Conservation (phyloP, 2,113 vertebrate genomes). For the Neotoma lepida region DNA sequence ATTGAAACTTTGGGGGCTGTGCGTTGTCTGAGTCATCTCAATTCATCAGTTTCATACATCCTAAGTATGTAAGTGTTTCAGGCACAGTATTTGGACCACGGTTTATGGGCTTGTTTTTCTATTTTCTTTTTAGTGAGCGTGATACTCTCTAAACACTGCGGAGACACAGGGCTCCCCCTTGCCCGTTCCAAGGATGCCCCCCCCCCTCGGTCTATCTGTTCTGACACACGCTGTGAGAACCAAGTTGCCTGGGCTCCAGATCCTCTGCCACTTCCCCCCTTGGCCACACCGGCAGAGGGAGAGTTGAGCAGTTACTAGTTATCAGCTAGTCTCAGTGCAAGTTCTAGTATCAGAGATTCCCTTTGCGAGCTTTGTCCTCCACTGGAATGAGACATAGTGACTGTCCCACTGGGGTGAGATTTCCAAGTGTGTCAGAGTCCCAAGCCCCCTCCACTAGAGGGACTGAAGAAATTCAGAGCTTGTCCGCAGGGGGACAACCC, state of each 20-base stretch:
- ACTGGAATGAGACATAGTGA: neutral
- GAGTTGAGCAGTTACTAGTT: neutral
- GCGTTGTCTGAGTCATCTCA: neutral
- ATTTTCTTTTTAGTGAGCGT: neutral
- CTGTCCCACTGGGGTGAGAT: neutral
- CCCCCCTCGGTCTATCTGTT: neutral
- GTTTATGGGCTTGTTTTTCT: neutral
- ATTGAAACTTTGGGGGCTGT: neutral
- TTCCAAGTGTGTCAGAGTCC: neutral
- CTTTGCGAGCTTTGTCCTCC: neutral
- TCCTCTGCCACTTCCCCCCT: conserved; percentile 26
- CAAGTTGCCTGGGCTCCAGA: neutral
- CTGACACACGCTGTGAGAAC: neutral
- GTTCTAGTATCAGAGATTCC: neutral
- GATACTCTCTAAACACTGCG: neutral
- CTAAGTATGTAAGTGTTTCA: neutral
- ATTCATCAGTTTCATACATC: neutral
- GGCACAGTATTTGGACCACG: neutral
- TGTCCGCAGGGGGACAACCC: neutral
- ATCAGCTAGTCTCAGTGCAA: neutral
- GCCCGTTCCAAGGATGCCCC: neutral
- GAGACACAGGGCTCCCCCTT: neutral
- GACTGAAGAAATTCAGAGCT: neutral
- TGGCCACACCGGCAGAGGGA: neutral
- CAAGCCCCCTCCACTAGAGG: neutral